phyloP scores from a whole-genome alignment of 2,113 vertebrate genomes.

The Nerophis ophidion region DNA sequence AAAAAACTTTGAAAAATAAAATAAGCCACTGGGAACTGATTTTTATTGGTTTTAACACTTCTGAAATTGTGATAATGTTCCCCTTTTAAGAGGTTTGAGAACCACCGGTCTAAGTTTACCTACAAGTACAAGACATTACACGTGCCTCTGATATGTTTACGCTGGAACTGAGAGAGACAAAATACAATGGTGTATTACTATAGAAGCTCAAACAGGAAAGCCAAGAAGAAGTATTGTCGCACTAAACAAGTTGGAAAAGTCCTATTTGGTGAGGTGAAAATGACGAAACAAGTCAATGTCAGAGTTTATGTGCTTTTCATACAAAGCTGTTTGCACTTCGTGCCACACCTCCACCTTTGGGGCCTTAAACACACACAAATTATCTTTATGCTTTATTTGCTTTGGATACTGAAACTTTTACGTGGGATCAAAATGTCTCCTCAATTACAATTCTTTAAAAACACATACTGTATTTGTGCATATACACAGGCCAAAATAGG shows the following conservation, averaged over 20 bases:
- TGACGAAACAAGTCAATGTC: not conserved
- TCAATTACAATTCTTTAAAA: not conserved
- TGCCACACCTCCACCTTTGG: conserved; percentile 2
- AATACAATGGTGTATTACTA: too few species aligned
- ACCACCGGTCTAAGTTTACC: too few species aligned
- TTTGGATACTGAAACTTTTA: conserved; percentile 26
- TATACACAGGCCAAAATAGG: too few species aligned
- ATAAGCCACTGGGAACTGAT: too few species aligned
- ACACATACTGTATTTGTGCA: not conserved
- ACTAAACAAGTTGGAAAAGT: too few species aligned
- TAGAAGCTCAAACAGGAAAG: too few species aligned
- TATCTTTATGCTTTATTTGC: conserved; percentile 17
- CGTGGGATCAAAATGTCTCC: conserved; percentile 5
- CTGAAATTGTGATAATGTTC: too few species aligned
- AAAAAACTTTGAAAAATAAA: too few species aligned
- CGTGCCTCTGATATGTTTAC: conserved; percentile 12
- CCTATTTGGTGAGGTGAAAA: not conserved
- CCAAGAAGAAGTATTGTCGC: too few species aligned
- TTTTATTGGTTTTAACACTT: too few species aligned
- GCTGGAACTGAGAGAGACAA: too few species aligned
- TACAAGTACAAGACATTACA: not conserved
- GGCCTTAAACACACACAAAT: not conserved
- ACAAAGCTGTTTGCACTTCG: conserved; percentile 4
- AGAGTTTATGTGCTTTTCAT: not conserved
- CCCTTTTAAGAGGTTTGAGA: too few species aligned